A percentile compares a stretch with the other conserved stretches of the same genome.
Conservation (phyloP, 2,888 invertebrate genomes). For the Catonia carolina region DNA sequence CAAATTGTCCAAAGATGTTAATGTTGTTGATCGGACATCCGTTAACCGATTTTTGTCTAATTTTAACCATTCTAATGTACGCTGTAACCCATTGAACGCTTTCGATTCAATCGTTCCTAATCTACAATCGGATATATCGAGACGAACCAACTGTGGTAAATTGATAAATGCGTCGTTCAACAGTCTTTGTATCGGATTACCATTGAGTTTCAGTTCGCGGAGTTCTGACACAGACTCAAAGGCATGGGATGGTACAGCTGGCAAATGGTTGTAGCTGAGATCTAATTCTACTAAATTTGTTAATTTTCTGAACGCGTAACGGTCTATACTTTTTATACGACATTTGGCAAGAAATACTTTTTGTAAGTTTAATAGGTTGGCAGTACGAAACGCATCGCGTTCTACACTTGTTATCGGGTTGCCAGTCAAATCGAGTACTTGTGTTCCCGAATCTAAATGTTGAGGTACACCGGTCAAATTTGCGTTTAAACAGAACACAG, state of each 20-base stretch:
- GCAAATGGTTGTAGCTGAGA: slow-evolving; percentile 64
- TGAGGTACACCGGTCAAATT: slow-evolving; percentile 66
- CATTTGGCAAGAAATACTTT: slow-evolving; percentile 69
- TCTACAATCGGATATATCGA: slow-evolving; percentile 68
- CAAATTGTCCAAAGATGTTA: slow-evolving; percentile 60
- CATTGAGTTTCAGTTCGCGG: slow-evolving; percentile 64
- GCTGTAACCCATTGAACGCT: slow-evolving; percentile 66
- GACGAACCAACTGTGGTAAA: slow-evolving; percentile 60
- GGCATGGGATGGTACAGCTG: slow-evolving; percentile 62
- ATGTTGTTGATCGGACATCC: slow-evolving; percentile 57
- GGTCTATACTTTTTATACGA: slow-evolving; percentile 59
- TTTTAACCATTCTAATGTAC: slow-evolving; percentile 67
- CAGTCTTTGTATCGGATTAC: slow-evolving; percentile 66
- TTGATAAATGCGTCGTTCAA: slow-evolving; percentile 60
- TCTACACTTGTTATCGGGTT: slow-evolving; percentile 61
- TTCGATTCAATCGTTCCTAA: slow-evolving; percentile 59
- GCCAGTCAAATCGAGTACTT: slow-evolving; percentile 69
- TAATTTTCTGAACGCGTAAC: slow-evolving; percentile 67
- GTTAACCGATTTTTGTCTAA: slow-evolving; percentile 67
- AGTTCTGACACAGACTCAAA: slow-evolving; percentile 67
- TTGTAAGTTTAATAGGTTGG: slow-evolving; percentile 71
- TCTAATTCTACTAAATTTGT: slow-evolving; percentile 77
- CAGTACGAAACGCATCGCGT: slow-evolving; percentile 65
- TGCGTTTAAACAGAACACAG: slow-evolving; percentile 69
- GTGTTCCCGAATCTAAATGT: slow-evolving; percentile 69